Percentiles rank a stretch among this genome's conserved stretches.
phyloP scores from a whole-genome alignment of 2,113 vertebrate genomes.

The Epinephelus fuscoguttatus region DNA sequence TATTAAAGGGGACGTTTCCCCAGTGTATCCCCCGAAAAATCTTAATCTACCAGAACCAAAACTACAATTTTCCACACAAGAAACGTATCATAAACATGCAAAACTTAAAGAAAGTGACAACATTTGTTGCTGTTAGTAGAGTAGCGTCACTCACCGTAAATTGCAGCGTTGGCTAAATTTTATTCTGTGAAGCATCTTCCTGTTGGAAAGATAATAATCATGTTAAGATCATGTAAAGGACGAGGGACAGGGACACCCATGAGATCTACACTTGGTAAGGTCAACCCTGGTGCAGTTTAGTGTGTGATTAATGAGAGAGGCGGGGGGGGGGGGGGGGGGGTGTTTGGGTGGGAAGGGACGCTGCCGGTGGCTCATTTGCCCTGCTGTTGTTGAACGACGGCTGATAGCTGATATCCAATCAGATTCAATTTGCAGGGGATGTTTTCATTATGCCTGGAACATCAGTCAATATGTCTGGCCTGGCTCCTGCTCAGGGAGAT shows the following conservation, averaged over 20 bases:
- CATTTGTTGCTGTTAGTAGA: not conserved
- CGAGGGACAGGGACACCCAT: not conserved
- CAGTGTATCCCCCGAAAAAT: too few relatives aligned
- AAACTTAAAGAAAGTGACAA: not conserved
- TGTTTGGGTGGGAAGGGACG: not conserved
- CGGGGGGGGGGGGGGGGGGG: too few relatives aligned
- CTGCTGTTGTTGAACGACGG: conserved; percentile 47
- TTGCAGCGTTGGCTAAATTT: conserved; percentile 9
- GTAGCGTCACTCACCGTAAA: not conserved
- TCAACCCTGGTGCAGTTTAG: conserved; percentile 46
- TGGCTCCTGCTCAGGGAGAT: conserved; percentile 26
- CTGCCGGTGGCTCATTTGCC: conserved; percentile 56
- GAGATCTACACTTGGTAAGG: conserved; percentile 27
- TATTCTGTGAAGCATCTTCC: not conserved
- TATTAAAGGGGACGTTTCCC: too few relatives aligned
- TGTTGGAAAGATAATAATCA: conserved; percentile 11
- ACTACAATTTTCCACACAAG: not conserved
- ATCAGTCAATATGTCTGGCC: conserved; percentile 69
- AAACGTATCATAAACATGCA: not conserved
- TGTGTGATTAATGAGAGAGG: conserved; percentile 51
- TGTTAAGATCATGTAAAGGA: conserved; percentile 17
- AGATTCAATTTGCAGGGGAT: conserved; percentile 65
- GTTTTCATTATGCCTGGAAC: conserved; percentile 69
- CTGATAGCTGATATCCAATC: conserved; percentile 73
- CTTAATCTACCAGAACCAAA: not conserved